These are phyloP conservation scores for Ectropis grisescens DNA, from an alignment of 1,140 invertebrate species.

Conservation along the genomic window DNA sequence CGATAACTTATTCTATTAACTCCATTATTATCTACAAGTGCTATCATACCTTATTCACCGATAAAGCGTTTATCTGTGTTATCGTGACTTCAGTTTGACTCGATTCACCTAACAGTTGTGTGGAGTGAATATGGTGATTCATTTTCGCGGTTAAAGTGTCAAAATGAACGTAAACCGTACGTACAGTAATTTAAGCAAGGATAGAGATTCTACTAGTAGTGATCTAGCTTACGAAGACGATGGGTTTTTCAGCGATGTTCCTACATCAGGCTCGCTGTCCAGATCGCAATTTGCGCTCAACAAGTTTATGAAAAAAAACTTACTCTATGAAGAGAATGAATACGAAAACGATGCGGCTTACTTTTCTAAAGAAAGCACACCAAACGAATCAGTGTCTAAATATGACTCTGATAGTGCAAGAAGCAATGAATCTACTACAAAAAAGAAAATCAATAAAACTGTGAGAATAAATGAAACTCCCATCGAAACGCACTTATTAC, in stretches of 20 bases:
- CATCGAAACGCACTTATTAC: too few species aligned
- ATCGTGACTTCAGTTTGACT: constrained; percentile 26
- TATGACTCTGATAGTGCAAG: constrained; percentile 43
- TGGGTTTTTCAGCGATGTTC: constrained; percentile 41
- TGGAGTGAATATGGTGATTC: constrained; percentile 7
- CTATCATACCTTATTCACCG: constrained; percentile 29
- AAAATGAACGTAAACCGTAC: constrained; percentile 27
- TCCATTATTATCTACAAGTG: constrained; percentile 20
- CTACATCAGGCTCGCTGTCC: constrained; percentile 36
- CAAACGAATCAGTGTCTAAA: constrained; percentile 43
- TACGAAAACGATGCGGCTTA: constrained; percentile 34
- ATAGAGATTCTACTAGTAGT: constrained; percentile 7
- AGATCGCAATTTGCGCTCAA: constrained; percentile 49
- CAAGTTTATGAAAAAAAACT: constrained; percentile 52
- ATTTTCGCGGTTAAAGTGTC: constrained; percentile 8
- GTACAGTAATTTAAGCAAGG: constrained; percentile 1
- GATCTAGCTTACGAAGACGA: constrained; percentile 28
- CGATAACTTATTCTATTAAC: constrained; percentile 11
- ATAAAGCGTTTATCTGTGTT: constrained; percentile 36
- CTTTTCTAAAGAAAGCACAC: constrained; percentile 55
- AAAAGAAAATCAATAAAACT: constrained; percentile 1
- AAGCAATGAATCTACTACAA: constrained; percentile 26
- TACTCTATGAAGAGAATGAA: constrained; percentile 41
- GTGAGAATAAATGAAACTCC: too few species aligned
- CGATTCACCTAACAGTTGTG: constrained; percentile 20